Conservation (phyloP, 2,888 invertebrate species). For the Leistus spinibarbis region DNA sequence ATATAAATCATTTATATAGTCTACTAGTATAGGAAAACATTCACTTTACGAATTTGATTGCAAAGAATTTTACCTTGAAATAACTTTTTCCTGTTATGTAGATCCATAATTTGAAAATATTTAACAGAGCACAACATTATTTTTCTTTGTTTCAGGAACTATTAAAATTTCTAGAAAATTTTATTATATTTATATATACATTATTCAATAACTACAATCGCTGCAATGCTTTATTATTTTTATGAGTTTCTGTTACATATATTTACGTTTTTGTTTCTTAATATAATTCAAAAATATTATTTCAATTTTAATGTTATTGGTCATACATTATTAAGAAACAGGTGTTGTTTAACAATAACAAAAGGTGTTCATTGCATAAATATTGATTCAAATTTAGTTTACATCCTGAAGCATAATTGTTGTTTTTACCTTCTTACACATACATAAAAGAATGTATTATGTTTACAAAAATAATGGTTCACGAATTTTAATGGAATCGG, state of each 20-base stretch:
- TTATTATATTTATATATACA: neutral
- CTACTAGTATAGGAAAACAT: neutral
- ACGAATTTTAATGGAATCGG: too few relatives aligned
- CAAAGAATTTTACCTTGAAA: conserved; percentile 26
- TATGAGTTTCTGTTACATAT: neutral
- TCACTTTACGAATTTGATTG: conserved; percentile 19
- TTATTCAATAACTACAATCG: neutral
- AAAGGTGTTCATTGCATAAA: too few relatives aligned
- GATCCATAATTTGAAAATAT: neutral
- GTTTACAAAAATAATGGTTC: too few relatives aligned
- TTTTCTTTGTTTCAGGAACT: neutral
- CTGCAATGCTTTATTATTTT: neutral
- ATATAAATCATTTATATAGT: neutral
- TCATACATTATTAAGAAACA: neutral
- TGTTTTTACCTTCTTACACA: too few relatives aligned
- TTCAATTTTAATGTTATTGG: neutral
- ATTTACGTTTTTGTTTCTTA: too few relatives aligned
- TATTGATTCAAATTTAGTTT: too few relatives aligned
- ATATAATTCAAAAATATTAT: neutral
- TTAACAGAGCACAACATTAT: neutral
- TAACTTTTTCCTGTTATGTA: conserved; percentile 20
- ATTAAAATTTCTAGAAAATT: neutral
- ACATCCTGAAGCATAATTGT: too few relatives aligned
- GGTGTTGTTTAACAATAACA: too few relatives aligned
- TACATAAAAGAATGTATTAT: too few relatives aligned